Evolutionary conservation across 2,888 invertebrate genomes (phyloP).

Genomic region (Drosophila paranaensis): DNA sequence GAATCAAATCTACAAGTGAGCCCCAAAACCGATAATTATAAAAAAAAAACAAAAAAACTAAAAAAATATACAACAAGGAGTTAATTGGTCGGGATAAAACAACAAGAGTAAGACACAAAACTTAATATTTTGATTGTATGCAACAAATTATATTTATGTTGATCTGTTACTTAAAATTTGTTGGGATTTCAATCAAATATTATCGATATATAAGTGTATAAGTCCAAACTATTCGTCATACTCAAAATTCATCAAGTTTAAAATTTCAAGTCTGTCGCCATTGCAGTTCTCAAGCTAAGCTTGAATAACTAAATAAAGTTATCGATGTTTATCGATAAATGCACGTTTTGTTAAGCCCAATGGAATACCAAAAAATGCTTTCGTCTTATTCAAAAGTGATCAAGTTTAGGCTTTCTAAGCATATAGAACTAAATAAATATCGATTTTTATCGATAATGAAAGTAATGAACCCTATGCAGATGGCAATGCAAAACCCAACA

Average conservation of each 20-base stretch:
- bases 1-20: constrained; percentile 22
- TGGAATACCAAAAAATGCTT: too few relatives aligned
- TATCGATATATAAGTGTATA: background rate
- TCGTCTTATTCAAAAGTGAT: too few relatives aligned
- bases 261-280: too few relatives aligned
- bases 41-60: background rate
- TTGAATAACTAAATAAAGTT: background rate
- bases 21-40: background rate
- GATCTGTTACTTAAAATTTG: background rate
- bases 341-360: too few relatives aligned
- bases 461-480: too few relatives aligned
- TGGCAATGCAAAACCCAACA: too few relatives aligned
- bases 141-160: background rate
- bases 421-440: too few relatives aligned
- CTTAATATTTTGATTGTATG: constrained; percentile 3
- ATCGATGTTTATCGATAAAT: background rate
- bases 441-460: too few relatives aligned
- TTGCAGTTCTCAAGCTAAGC: background rate
- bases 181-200: constrained; percentile 3
- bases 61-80: background rate
- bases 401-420: too few relatives aligned
- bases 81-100: background rate
- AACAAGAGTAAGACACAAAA: background rate
- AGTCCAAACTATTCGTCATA: too few relatives aligned
- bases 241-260: too few relatives aligned